Conservation (phyloP, 1,140 invertebrate genomes). For the Drosophila pachea region DNA sequence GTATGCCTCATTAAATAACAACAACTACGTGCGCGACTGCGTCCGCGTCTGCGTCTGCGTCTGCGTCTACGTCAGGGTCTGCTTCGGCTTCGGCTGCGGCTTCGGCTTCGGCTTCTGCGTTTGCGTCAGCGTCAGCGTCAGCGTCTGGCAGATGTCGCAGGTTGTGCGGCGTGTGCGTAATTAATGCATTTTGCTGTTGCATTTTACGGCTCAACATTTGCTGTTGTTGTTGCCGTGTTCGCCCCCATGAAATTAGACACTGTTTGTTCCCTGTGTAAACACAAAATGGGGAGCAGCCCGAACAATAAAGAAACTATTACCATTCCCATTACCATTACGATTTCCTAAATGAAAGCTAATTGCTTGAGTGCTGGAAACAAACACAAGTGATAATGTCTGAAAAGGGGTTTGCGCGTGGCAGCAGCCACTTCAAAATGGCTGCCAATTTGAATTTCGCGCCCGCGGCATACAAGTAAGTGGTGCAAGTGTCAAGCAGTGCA, state of each 20-base stretch:
- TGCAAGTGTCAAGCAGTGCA: slow-evolving; percentile 15
- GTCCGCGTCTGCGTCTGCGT: neutral
- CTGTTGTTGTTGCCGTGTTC: slow-evolving; percentile 34
- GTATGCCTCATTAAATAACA: slow-evolving; percentile 73
- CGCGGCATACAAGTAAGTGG: slow-evolving; percentile 7
- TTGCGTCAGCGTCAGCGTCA: neutral
- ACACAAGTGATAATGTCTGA: slow-evolving; percentile 60
- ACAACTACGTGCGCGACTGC: slow-evolving; percentile 6
- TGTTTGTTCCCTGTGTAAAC: slow-evolving; percentile 70
- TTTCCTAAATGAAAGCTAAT: slow-evolving; percentile 74
- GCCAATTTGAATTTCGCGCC: slow-evolving; percentile 27
- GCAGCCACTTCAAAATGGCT: slow-evolving; percentile 33
- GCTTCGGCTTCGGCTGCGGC: neutral
- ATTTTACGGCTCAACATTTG: slow-evolving; percentile 70
- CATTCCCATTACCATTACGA: slow-evolving; percentile 46
- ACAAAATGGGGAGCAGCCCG: slow-evolving; percentile 36
- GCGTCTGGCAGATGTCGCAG: slow-evolving; percentile 63
- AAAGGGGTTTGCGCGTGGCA: slow-evolving; percentile 57
- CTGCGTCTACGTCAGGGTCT: slow-evolving; percentile 1
- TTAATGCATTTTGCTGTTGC: slow-evolving; percentile 75
- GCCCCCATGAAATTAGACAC: slow-evolving; percentile 70
- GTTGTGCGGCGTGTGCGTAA: slow-evolving; percentile 58
- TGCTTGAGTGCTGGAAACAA: slow-evolving; percentile 41
- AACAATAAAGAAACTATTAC: slow-evolving; percentile 36
- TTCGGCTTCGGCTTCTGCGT: neutral